A percentile compares a stretch with the other conserved stretches of the same genome.
phyloP scores from a whole-genome alignment of 2,113 vertebrate species.

The Xiphophorus hellerii region DNA sequence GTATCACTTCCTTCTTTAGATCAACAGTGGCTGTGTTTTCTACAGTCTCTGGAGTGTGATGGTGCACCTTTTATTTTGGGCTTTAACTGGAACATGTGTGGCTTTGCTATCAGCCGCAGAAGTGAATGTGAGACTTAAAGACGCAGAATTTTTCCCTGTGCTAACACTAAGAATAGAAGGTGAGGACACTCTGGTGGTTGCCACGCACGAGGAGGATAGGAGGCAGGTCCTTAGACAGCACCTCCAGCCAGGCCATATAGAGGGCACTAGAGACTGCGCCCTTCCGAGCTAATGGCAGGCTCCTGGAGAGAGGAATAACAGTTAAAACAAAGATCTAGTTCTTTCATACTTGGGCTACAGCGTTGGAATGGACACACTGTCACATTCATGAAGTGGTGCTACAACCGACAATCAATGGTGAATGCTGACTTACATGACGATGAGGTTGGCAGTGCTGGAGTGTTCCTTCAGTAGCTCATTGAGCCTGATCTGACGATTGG shows the following conservation, averaged over 20 bases:
- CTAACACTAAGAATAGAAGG: conserved; percentile 92
- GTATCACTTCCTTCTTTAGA: conserved; percentile 30
- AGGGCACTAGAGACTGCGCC: conserved; percentile 93
- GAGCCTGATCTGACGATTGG: conserved; percentile 92
- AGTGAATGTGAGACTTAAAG: conserved; percentile 39
- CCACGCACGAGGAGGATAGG: conserved; percentile 94
- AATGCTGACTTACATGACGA: conserved; percentile 86
- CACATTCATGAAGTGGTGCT: too few relatives aligned
- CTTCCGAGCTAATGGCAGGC: conserved; percentile 94
- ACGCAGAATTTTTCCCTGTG: not conserved
- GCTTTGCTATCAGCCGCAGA: conserved; percentile 50
- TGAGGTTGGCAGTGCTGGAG: conserved; percentile 94
- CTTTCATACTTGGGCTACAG: too few relatives aligned
- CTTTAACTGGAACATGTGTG: conserved; percentile 46
- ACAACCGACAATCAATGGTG: too few relatives aligned
- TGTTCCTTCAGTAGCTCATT: conserved; percentile 97
- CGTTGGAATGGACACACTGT: too few relatives aligned
- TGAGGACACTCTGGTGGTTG: conserved; percentile 99
- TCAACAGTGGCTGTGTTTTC: conserved; percentile 40
- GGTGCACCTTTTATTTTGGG: conserved; percentile 41
- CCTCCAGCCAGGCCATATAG: conserved; percentile 98
- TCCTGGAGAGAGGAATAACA: conserved; percentile 78
- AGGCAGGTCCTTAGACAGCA: conserved; percentile 91
- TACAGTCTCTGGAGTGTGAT: conserved; percentile 52
- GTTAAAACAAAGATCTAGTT: not conserved